Evolutionary conservation across 2,888 invertebrate species (phyloP).

Genomic region (Sthenelais limicola): DNA sequence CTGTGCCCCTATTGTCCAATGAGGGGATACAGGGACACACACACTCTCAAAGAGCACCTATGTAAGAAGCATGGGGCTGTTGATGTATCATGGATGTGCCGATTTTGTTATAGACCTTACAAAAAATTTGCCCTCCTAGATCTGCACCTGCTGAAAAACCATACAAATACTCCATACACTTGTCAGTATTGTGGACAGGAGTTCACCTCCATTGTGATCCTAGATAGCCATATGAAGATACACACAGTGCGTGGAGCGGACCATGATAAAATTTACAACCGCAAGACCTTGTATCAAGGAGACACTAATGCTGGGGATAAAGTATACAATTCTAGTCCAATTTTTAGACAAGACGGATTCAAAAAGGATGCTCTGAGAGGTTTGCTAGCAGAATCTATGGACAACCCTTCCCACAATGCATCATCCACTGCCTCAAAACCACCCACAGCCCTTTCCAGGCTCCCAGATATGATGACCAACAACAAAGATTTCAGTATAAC

Average conservation of each 20-base stretch:
- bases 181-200: slow-evolving; percentile 34
- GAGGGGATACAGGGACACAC: neutral
- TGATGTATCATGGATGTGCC: slow-evolving; percentile 1
- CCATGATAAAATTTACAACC: slow-evolving; percentile 16
- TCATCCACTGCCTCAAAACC: no score
- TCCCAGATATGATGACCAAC: no score
- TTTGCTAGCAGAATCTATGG: no score
- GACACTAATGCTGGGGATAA: no score
- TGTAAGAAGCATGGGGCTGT: neutral
- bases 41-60: neutral
- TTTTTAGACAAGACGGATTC: no score
- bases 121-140: slow-evolving; percentile 8
- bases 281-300: no score
- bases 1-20: slow-evolving; percentile 22
- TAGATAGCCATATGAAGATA: neutral
- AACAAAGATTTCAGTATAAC: no score
- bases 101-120: slow-evolving; percentile 3
- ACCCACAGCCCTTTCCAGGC: no score
- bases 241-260: neutral
- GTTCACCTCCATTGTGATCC: slow-evolving; percentile 13
- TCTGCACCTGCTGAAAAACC: slow-evolving; percentile 9
- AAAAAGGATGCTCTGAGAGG: no score
- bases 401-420: no score
- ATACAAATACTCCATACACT: slow-evolving; percentile 15
- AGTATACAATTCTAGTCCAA: no score